Evolutionary conservation across 2,888 invertebrate species (phyloP), one percentile per base, ranked within the genome.

Genomic region (Malachius bipustulatus): DNA sequence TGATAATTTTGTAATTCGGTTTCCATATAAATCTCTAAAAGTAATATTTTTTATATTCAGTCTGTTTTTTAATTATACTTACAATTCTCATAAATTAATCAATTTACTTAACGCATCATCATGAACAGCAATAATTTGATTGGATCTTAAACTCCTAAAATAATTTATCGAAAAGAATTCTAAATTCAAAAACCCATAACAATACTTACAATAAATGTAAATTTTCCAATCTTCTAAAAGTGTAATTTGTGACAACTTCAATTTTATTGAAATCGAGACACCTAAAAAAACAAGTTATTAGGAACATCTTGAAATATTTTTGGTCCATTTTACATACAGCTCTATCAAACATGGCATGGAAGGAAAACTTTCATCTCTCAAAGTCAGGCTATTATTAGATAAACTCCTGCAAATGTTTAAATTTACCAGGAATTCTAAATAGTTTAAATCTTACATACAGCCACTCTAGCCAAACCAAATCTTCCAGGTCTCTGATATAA

Each of bases 191-290:
- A n/a, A n/a, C n/a, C 10, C 12, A 14, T 24, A 14, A 10, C 24
- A 2, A 34, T 48, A 66, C 69, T 63, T 59, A 71, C 70, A 71
- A 48, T 40, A 61, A 57, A 50, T 59, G 57, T 42, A 71, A 53
- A 44, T 54, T 59, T 35, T 60, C 57, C 42, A 70, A 54, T 38
- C 58, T 51, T 9, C 55, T 49, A 50, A 71, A 70, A 35, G 65
- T 59, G 38, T 60, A 47, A 38, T 63, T 60, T 26, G 57, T 59
- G 45, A 71, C 62, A 16, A 50, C 54, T 41, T 59, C 57, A 36
- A 71, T 65, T 31, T 48, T 45, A 56, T 70, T 70, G 41, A 55
- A 48, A 46, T 63, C 60, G 43, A 70, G 54, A 46, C 56, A 55
- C 41, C 69, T 69, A 50, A 34, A 35, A 34, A 12, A 10, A 30